phyloP scores from a whole-genome alignment of 2,113 vertebrate species.

The Psittacara wagleri region DNA sequence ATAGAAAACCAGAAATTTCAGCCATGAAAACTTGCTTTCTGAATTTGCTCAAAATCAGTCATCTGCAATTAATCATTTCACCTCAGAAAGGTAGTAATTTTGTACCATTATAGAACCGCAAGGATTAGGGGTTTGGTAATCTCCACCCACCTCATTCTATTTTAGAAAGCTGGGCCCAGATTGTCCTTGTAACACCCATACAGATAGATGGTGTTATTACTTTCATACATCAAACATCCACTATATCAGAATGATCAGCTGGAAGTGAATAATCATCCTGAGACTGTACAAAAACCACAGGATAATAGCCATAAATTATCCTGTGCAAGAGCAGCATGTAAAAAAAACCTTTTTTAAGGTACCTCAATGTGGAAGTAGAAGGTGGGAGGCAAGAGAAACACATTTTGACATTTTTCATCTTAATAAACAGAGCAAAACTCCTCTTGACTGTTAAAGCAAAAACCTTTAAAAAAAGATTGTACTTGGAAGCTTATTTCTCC shows the following conservation, averaged over 20 bases:
- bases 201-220: accelerated
- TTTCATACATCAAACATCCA: background rate
- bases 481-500: background rate
- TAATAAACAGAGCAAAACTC: background rate
- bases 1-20: background rate
- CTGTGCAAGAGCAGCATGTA: background rate
- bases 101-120: background rate
- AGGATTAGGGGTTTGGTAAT: background rate
- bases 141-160: background rate
- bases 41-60: background rate
- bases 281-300: background rate
- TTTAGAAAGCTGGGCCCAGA: background rate
- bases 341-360: background rate
- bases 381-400: background rate
- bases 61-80: background rate
- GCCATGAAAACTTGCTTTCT: background rate
- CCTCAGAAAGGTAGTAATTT: background rate
- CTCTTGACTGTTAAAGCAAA: background rate
- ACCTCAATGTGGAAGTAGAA: background rate
- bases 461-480: background rate
- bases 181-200: background rate
- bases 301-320: background rate
- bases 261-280: background rate
- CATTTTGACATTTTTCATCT: background rate
- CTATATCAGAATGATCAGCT: background rate